These are phyloP conservation scores for Mormyrus hasselquistii DNA, from an alignment of 2,797 vertebrate species.

Conservation along the genomic window DNA sequence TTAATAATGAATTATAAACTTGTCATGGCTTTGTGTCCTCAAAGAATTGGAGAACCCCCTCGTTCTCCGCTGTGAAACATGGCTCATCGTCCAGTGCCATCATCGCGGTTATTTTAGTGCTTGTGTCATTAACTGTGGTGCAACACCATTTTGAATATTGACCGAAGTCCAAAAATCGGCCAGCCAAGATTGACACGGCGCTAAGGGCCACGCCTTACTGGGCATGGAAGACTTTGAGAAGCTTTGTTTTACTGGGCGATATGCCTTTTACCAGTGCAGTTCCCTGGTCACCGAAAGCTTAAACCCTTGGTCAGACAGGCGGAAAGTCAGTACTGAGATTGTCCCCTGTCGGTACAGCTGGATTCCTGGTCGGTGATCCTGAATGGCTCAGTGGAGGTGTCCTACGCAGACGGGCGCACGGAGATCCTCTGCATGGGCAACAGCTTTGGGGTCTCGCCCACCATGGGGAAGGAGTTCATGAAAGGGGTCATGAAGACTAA, in stretches of 20 bases:
- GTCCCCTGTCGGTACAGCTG: conserved; percentile 60
- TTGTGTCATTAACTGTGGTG: background rate
- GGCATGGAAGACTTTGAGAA: background rate
- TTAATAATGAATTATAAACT: background rate
- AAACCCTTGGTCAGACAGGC: background rate
- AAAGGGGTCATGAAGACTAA: conserved; percentile 98
- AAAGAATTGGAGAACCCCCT: background rate
- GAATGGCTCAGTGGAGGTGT: conserved; percentile 96
- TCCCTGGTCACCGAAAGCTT: background rate
- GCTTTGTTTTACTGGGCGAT: background rate
- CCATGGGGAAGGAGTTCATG: conserved; percentile 98
- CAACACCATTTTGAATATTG: background rate
- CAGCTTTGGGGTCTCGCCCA: conserved; percentile 97
- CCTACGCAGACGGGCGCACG: conserved; percentile 80
- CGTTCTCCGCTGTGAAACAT: background rate
- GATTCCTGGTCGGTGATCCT: conserved; percentile 99
- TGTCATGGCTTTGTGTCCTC: background rate
- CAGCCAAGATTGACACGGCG: background rate
- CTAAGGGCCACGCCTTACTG: background rate
- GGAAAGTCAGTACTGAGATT: background rate
- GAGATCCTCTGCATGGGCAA: conserved; percentile 98
- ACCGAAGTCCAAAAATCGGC: background rate
- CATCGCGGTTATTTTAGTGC: background rate
- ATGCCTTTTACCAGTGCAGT: background rate
- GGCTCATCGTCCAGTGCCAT: background rate